Conservation (phyloP, 2,888 invertebrate species). For the Nasonia oneida region DNA sequence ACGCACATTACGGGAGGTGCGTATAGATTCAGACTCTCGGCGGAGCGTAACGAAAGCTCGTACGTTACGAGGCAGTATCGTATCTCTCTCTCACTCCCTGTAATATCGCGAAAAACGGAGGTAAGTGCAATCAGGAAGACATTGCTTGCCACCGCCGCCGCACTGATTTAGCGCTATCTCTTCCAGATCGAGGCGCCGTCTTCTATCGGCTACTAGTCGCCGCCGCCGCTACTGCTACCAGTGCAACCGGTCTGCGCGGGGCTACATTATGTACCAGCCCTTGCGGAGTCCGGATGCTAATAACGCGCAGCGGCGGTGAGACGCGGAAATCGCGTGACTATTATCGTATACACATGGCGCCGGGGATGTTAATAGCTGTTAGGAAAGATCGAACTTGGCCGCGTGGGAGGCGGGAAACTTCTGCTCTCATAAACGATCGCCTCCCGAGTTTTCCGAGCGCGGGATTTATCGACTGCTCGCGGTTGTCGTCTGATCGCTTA, state of each 20-base stretch:
- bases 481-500: too few relatives aligned
- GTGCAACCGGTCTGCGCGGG: conserved; percentile 27
- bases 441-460: background rate
- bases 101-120: conserved; percentile 34
- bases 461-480: too few relatives aligned
- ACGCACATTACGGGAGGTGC: conserved; percentile 24
- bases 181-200: conserved; percentile 5
- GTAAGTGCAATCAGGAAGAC: conserved; percentile 51
- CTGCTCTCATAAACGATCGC: background rate
- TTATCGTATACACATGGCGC: conserved; percentile 18
- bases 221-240: background rate
- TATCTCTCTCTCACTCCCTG: background rate
- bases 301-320: background rate
- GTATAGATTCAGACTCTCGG: background rate
- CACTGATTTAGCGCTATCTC: conserved; percentile 37
- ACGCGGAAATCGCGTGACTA: conserved; percentile 45
- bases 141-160: background rate
- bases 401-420: conserved; percentile 6
- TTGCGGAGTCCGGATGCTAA: conserved; percentile 18
- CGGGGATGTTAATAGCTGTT: background rate
- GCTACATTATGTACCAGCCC: background rate
- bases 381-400: background rate
- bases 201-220: conserved; percentile 18
- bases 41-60: conserved; percentile 54
- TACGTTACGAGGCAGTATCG: conserved; percentile 39